phyloP scores from a whole-genome alignment of 2,113 vertebrate species.

The Thymallus thymallus region DNA sequence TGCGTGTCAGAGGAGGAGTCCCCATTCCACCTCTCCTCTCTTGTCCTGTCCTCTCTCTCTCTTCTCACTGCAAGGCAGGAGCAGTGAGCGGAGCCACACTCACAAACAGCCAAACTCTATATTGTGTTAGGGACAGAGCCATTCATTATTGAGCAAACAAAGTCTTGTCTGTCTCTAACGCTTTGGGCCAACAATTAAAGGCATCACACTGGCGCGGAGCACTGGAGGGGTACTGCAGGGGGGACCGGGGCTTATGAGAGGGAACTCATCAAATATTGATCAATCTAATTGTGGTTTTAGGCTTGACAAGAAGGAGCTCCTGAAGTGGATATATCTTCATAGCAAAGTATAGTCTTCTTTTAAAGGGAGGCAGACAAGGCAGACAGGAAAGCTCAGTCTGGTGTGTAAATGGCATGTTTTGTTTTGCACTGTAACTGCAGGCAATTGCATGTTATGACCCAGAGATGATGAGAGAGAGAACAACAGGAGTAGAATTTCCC shows the following conservation, averaged over 20 bases:
- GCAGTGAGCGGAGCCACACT: conserved; percentile 31
- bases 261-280: conserved; percentile 76
- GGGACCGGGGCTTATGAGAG: conserved; percentile 58
- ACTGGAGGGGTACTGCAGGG: conserved; percentile 48
- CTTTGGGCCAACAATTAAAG: conserved; percentile 79
- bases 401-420: conserved; percentile 69
- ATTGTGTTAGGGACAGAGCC: conserved; percentile 68
- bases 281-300: conserved; percentile 77
- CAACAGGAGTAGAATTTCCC: neutral
- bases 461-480: conserved; percentile 50
- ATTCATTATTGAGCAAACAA: conserved; percentile 78
- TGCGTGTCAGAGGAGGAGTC: conserved; percentile 22
- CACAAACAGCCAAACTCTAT: conserved; percentile 63
- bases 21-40: conserved; percentile 9
- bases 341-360: conserved; percentile 43
- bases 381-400: conserved; percentile 39
- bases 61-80: conserved; percentile 47
- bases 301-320: conserved; percentile 68
- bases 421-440: conserved; percentile 56
- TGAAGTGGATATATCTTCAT: conserved; percentile 59
- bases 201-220: conserved; percentile 62
- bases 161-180: conserved; percentile 73
- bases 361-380: conserved; percentile 49
- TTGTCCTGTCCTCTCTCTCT: conserved; percentile 12
- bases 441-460: conserved; percentile 63